Evolutionary conservation across 2,113 vertebrate genomes (phyloP).

Genomic region (Raphicerus campestris): DNA sequence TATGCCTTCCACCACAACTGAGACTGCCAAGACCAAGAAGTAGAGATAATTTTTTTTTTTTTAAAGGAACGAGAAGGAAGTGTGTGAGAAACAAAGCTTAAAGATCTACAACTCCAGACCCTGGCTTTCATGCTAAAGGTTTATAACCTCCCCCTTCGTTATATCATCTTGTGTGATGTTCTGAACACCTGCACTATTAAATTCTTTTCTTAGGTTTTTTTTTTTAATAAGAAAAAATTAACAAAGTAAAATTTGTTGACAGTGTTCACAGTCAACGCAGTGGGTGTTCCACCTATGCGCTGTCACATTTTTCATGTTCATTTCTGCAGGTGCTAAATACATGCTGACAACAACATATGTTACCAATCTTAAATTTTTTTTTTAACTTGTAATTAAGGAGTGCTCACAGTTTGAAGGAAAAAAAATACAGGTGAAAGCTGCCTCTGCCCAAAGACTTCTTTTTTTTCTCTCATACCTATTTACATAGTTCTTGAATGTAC

Average conservation of each 20-base stretch:
- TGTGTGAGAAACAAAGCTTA: background rate
- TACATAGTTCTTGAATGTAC: slow-evolving; percentile 56
- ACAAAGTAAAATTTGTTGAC: slow-evolving; percentile 85
- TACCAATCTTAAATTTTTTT: slow-evolving; percentile 80
- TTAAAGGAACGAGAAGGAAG: background rate
- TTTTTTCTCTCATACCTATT: slow-evolving; percentile 44
- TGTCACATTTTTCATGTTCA: slow-evolving; percentile 81
- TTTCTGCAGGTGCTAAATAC: slow-evolving; percentile 89
- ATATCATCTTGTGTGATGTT: slow-evolving; percentile 42
- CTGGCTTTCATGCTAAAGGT: slow-evolving; percentile 49
- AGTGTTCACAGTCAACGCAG: slow-evolving; percentile 70
- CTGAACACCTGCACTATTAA: slow-evolving; percentile 74
- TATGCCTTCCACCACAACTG: background rate
- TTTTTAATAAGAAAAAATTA: slow-evolving; percentile 83
- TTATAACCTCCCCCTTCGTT: slow-evolving; percentile 57
- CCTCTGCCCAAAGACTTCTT: slow-evolving; percentile 62
- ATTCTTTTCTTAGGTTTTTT: slow-evolving; percentile 71
- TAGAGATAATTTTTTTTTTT: background rate
- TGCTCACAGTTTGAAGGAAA: slow-evolving; percentile 75
- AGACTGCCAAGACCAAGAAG: background rate
- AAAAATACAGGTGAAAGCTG: slow-evolving; percentile 77
- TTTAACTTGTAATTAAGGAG: slow-evolving; percentile 82
- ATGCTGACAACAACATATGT: slow-evolving; percentile 88
- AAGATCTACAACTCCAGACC: background rate
- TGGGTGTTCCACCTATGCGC: slow-evolving; percentile 78